These are phyloP conservation scores for Myanophis thanlyinensis DNA, from an alignment of 2,113 vertebrate species.

Conservation along the genomic window DNA sequence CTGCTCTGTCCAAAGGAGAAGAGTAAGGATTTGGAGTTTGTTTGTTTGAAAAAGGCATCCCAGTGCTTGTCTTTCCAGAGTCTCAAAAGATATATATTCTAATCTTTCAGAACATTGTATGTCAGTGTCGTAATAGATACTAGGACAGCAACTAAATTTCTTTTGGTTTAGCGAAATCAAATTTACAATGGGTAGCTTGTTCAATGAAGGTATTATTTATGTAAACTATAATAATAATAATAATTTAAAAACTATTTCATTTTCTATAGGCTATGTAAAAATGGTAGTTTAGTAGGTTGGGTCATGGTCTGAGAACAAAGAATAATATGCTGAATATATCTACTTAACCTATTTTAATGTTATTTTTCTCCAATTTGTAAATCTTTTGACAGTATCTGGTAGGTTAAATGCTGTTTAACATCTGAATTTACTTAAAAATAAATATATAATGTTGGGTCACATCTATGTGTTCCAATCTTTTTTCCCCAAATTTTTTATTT, in stretches of 20 bases:
- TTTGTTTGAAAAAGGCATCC: neutral
- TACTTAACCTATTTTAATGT: constrained; percentile 63
- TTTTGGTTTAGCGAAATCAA: constrained; percentile 68
- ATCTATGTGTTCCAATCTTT: constrained; percentile 39
- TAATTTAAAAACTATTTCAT: too few species aligned
- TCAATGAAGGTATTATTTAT: constrained; percentile 86
- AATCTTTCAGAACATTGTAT: too few species aligned
- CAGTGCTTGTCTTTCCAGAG: neutral
- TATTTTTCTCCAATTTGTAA: constrained; percentile 18
- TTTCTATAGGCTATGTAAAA: neutral
- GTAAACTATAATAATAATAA: constrained; percentile 11
- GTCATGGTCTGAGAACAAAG: constrained; percentile 63
- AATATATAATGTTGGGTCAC: neutral
- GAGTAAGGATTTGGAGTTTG: constrained; percentile 47
- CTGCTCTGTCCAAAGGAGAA: constrained; percentile 61
- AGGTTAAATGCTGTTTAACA: neutral
- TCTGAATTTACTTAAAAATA: neutral
- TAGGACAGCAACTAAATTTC: constrained; percentile 60
- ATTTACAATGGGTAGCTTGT: constrained; percentile 94
- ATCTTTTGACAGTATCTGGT: constrained; percentile 32
- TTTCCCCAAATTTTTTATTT: too few species aligned
- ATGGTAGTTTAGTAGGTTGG: constrained; percentile 59
- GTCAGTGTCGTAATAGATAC: neutral
- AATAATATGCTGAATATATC: constrained; percentile 69
- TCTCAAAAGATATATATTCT: neutral